A percentile compares a stretch with the other conserved stretches of the same genome.
These are phyloP conservation scores for Andrena haemorrhoa DNA, from an alignment of 2,888 invertebrate genomes.

Conservation along the genomic window DNA sequence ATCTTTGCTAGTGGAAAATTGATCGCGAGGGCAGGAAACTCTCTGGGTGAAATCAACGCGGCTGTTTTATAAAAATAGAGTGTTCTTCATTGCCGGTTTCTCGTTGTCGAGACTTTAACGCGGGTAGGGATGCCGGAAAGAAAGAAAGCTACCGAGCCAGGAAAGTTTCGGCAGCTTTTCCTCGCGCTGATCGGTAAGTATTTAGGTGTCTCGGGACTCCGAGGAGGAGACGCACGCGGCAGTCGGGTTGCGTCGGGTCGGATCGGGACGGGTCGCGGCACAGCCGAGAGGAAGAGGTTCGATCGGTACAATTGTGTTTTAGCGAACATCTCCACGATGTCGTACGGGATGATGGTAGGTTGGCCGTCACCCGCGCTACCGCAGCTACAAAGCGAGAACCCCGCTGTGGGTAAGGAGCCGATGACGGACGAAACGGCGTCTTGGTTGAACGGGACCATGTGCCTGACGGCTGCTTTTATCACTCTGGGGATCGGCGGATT, in stretches of 20 bases:
- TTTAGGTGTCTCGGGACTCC: too few species aligned
- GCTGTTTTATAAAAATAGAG: background rate
- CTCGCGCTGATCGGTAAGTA: constrained; percentile 73
- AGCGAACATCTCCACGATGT: constrained; percentile 84
- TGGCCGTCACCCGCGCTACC: constrained; percentile 88
- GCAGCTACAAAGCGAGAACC: constrained; percentile 83
- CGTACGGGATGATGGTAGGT: constrained; percentile 85
- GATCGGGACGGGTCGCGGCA: too few species aligned
- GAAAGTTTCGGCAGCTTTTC: constrained; percentile 74
- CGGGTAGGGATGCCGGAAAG: constrained; percentile 19
- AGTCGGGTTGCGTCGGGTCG: too few species aligned
- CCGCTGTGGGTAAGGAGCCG: constrained; percentile 83
- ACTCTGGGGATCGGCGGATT: constrained; percentile 85
- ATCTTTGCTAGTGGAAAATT: constrained; percentile 35
- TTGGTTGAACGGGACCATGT: constrained; percentile 87
- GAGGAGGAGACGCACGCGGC: too few species aligned
- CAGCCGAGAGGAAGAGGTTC: too few species aligned
- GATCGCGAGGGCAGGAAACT: background rate
- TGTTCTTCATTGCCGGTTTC: background rate
- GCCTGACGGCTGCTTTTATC: constrained; percentile 86
- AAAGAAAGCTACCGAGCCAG: constrained; percentile 56
- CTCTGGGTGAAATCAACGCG: background rate
- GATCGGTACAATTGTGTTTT: constrained; percentile 51
- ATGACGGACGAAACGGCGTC: constrained; percentile 86
- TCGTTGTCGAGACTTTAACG: background rate